Percentiles rank a stretch among this genome's conserved stretches.
phyloP scores from a whole-genome alignment of 1,140 invertebrate species.

The Scaptomyza hsui region DNA sequence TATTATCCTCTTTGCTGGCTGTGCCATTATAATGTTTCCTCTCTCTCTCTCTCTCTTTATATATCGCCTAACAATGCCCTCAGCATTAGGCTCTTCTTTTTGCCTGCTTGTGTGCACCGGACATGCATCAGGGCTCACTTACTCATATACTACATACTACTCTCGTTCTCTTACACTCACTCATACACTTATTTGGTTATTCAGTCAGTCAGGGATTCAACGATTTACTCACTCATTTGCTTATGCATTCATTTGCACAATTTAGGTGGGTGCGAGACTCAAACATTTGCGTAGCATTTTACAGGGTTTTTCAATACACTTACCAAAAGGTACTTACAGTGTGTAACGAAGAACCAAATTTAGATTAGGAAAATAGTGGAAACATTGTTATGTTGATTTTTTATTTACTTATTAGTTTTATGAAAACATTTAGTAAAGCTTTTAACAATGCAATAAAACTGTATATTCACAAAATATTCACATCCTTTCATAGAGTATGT shows the following conservation, averaged over 20 bases:
- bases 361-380: no score
- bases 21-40: slow-evolving; percentile 41
- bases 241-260: slow-evolving; percentile 75
- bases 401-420: no score
- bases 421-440: not conserved
- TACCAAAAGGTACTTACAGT: not conserved
- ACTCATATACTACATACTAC: slow-evolving; percentile 14
- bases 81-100: slow-evolving; percentile 35
- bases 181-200: slow-evolving; percentile 24
- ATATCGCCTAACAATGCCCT: slow-evolving; percentile 58
- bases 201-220: slow-evolving; percentile 16
- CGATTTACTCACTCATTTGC: slow-evolving; percentile 40
- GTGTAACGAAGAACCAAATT: slow-evolving; percentile 25
- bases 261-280: slow-evolving; percentile 56
- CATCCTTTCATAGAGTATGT: not conserved
- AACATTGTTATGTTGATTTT: no score
- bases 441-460: not conserved
- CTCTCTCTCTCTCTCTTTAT: slow-evolving; percentile 14
- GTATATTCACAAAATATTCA: no score
- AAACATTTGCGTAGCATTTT: slow-evolving; percentile 22
- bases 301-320: slow-evolving; percentile 7
- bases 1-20: slow-evolving; percentile 52
- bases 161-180: slow-evolving; percentile 17
- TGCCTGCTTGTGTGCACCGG: slow-evolving; percentile 66
- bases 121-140: slow-evolving; percentile 65